phyloP scores from a whole-genome alignment of 2,797 vertebrate genomes.

The Coendou prehensilis region DNA sequence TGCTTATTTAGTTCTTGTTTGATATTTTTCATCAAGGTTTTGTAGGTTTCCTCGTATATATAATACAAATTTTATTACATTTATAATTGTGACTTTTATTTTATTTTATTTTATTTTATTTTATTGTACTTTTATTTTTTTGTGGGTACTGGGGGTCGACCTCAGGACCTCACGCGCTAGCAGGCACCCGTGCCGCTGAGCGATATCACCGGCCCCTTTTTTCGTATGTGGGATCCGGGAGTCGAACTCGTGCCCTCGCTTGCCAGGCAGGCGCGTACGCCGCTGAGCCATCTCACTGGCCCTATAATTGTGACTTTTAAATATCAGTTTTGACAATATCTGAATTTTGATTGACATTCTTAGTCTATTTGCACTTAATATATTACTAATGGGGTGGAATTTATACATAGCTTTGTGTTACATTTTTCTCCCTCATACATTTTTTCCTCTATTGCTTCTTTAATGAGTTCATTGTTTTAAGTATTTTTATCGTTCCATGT shows the following conservation, averaged over 20 bases:
- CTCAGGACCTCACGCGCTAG: too few relatives aligned
- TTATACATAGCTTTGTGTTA: neutral
- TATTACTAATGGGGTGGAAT: neutral
- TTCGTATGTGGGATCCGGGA: too few relatives aligned
- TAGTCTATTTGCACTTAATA: neutral
- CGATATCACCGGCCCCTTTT: too few relatives aligned
- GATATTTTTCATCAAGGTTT: neutral
- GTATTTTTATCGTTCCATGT: neutral
- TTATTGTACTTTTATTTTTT: too few relatives aligned
- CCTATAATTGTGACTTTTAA: neutral
- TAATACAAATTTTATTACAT: neutral
- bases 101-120: too few relatives aligned
- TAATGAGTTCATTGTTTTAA: neutral
- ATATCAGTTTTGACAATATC: neutral
- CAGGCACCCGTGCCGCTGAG: too few relatives aligned
- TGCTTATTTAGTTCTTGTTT: neutral
- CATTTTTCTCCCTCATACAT: neutral
- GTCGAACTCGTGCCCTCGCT: too few relatives aligned
- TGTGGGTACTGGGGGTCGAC: too few relatives aligned
- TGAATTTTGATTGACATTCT: neutral
- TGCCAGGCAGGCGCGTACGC: too few relatives aligned
- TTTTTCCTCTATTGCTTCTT: neutral
- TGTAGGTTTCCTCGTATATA: neutral
- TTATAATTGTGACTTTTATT: too few relatives aligned
- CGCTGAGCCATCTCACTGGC: too few relatives aligned